Conservation (phyloP, 2,888 invertebrate species). For the Sacculina carcini region DNA sequence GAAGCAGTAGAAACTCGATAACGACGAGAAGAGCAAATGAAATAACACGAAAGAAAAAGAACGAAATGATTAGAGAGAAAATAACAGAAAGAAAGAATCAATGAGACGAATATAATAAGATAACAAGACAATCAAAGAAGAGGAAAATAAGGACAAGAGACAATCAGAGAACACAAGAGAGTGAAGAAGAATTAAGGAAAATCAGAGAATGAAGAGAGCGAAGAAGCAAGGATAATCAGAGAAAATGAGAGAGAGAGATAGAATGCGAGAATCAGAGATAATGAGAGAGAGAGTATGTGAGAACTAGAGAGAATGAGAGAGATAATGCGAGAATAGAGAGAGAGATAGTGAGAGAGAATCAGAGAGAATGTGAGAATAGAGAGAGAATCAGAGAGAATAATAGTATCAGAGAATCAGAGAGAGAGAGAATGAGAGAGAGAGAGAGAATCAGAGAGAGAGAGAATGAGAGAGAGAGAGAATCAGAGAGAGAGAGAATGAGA, state of each 20-base stretch:
- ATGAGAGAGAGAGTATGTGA: not conserved
- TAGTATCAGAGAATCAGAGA: not conserved
- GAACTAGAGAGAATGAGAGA: not conserved
- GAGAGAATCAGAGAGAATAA: not conserved
- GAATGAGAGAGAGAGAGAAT: too few relatives aligned
- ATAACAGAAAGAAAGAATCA: not conserved
- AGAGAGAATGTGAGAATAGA: not conserved
- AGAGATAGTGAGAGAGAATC: not conserved
- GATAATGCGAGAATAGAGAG: too few relatives aligned
- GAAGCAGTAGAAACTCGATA: slow-evolving; percentile 16
- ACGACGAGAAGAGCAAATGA: not conserved
- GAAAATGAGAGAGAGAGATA: slow-evolving; percentile 16
- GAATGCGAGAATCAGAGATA: not conserved
- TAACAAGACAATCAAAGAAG: not conserved
- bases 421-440: not conserved
- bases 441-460: too few relatives aligned
- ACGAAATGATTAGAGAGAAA: not conserved
- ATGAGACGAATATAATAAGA: not conserved
- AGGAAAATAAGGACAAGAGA: slow-evolving; percentile 16
- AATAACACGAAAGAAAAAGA: slow-evolving; percentile 22
- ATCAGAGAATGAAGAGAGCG: not conserved
- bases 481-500: too few relatives aligned
- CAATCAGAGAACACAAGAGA: slow-evolving; percentile 15
- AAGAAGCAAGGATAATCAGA: not conserved
- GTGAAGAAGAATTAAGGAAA: too few relatives aligned